phyloP scores from a whole-genome alignment of 2,888 invertebrate genomes.

The Leptothorax acervorum region DNA sequence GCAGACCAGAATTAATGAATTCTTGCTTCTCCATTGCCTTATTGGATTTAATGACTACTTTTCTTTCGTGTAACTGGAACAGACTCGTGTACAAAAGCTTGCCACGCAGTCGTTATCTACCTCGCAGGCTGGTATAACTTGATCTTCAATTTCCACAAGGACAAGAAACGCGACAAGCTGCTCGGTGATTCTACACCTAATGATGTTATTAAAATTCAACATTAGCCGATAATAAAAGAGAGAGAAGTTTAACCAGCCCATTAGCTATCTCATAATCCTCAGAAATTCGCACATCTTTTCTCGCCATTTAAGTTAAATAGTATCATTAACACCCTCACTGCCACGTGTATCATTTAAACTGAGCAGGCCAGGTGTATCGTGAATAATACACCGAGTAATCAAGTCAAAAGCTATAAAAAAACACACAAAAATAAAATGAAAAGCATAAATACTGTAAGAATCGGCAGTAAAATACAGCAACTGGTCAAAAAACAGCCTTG shows the following conservation, averaged over 20 bases:
- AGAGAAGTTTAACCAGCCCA: neutral
- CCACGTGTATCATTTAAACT: too few species aligned
- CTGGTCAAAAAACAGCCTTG: too few species aligned
- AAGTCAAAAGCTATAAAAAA: too few species aligned
- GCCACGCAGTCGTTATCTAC: neutral
- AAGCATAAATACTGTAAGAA: too few species aligned
- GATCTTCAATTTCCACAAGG: conserved; percentile 4
- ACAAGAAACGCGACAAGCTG: neutral
- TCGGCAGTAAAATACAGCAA: too few species aligned
- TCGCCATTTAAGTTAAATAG: neutral
- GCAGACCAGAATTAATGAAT: neutral
- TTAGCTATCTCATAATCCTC: neutral
- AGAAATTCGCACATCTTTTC: neutral
- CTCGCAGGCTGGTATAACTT: neutral
- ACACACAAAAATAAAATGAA: too few species aligned
- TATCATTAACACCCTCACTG: neutral
- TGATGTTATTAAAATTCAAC: neutral
- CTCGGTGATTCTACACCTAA: conserved; percentile 7
- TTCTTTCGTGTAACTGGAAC: neutral
- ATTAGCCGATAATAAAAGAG: neutral
- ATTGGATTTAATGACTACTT: neutral
- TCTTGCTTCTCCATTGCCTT: neutral
- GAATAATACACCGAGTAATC: too few species aligned
- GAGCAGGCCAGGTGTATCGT: too few species aligned
- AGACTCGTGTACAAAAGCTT: neutral